A percentile compares a stretch with the other conserved stretches of the same genome.
Conservation (phyloP, 2,797 vertebrate species). For the Urocyon cinereoargenteus region DNA sequence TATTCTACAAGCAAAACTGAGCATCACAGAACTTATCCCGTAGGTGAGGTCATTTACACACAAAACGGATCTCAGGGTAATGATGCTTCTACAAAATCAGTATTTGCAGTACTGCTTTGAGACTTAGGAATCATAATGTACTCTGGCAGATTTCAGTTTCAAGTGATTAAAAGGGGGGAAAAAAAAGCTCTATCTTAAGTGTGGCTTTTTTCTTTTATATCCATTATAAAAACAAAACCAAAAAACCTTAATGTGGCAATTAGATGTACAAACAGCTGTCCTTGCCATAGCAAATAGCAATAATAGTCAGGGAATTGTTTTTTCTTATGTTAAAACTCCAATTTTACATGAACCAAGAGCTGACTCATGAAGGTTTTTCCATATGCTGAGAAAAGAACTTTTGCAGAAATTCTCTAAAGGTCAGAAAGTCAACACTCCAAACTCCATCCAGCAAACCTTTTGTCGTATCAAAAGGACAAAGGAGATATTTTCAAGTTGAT, state of each 20-base stretch:
- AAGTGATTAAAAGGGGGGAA: background rate
- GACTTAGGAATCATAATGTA: background rate
- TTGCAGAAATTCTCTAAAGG: background rate
- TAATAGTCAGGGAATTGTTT: background rate
- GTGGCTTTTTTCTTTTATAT: background rate
- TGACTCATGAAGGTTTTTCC: background rate
- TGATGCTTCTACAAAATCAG: background rate
- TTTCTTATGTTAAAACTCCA: background rate
- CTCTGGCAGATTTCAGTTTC: background rate
- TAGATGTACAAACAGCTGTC: background rate
- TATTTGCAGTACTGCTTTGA: background rate
- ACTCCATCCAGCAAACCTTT: background rate
- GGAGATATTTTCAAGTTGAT: background rate
- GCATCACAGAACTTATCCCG: background rate
- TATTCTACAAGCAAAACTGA: background rate
- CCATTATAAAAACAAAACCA: background rate
- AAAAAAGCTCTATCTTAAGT: background rate
- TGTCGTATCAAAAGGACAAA: background rate
- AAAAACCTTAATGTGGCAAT: background rate
- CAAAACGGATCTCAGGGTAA: background rate
- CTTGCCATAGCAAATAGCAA: background rate
- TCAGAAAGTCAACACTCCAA: background rate
- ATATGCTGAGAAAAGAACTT: background rate
- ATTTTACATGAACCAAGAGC: background rate
- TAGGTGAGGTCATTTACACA: background rate